Base-by-base conservation (phyloP, 2,797 vertebrate genomes). In the Manis pentadactyla region DNA sequence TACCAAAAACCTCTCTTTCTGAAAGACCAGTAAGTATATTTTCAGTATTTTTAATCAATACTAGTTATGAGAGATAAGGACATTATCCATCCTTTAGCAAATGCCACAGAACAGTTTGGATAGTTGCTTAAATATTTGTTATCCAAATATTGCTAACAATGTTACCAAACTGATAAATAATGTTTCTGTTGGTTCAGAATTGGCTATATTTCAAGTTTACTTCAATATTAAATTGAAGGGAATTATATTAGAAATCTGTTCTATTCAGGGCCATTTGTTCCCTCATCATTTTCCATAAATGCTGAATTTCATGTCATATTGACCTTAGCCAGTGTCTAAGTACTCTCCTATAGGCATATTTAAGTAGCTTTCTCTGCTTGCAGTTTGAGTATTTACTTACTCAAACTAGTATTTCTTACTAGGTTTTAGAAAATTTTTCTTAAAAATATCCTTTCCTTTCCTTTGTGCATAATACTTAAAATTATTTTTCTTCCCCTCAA, bases 31-130 rank as follows among this genome's bases (percentile, higher is more conserved):
- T 90, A 86, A 37, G 39, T 53, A 49, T 34, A 57, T 78, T 92
- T 97, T 82, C 27, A 88, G 53, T 94, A 87, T 87, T 84, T 96
- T 3, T 79, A 90, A 88, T 89, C 57, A 89, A 39, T 86, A 81
- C 19, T 73, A 86, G 21, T 34, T n/a, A 82, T 93, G n/a, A 96
- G 37, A 91, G 0, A 75, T 37, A 13, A 53, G 14, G 34, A 92
- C 34, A 46, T 5, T 18, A 95, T 78, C 55, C n/a, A 88, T 93
- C 23, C 57, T 19, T 85, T 61, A 82, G 12, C 6, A 94, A 90
- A 49, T 29, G 2, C 3, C 68, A 23, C 15, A 91, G 23, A 64
- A n/a, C 4, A 17, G 3, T 81, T 82, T 51, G 18, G 27, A 75
- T 23, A 49, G 55, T 14, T n/a, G 11, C 17, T 93, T 92, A 77